Conservation (phyloP, 35 echinoderm and acorn worm genomes). For the Ptychodera flava region DNA sequence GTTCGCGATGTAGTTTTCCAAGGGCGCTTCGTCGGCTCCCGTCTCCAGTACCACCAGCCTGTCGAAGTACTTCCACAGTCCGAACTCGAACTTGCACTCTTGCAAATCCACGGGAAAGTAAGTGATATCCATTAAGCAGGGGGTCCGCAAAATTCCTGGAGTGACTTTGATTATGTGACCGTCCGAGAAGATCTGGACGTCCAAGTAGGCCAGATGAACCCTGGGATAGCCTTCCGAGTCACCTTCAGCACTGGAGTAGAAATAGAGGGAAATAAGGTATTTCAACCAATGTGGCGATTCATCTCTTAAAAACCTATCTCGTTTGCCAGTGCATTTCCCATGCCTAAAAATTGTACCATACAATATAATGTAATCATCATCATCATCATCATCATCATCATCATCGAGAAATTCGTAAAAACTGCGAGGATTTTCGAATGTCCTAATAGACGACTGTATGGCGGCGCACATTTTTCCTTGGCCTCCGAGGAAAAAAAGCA, state of each 20-base stretch:
- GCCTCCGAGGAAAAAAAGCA: too few species aligned
- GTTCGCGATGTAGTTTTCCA: neutral
- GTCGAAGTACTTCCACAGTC: neutral
- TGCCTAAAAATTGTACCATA: too few species aligned
- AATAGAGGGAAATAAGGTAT: neutral
- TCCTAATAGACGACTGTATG: too few species aligned
- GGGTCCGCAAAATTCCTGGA: neutral
- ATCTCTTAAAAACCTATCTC: too few species aligned
- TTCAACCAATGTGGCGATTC: too few species aligned
- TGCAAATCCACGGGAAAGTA: neutral
- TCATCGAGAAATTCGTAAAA: too few species aligned
- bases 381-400: too few species aligned
- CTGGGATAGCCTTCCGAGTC: neutral
- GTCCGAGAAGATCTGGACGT: neutral
- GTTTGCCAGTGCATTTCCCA: too few species aligned
- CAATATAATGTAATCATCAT: too few species aligned
- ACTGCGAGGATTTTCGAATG: too few species aligned
- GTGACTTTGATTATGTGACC: neutral
- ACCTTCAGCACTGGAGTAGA: neutral
- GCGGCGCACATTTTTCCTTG: too few species aligned
- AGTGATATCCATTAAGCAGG: neutral
- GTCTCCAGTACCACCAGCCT: neutral
- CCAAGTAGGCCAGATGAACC: neutral
- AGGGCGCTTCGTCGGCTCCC: neutral
- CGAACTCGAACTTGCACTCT: neutral